phyloP scores from a whole-genome alignment of 2,113 vertebrate genomes.

The Sebastes schlegelii region DNA sequence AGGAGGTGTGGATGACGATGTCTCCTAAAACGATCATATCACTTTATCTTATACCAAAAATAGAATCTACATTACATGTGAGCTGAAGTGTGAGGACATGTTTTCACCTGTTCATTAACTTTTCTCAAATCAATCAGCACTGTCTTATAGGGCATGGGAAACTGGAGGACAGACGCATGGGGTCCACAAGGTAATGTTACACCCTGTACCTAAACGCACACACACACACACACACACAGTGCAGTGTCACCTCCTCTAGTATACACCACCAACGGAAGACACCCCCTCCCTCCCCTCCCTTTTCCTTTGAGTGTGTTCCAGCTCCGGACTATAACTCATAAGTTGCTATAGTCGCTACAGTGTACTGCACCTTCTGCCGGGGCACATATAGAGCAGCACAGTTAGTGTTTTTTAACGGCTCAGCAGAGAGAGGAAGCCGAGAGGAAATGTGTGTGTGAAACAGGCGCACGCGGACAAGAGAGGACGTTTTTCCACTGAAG shows the following conservation, averaged over 20 bases:
- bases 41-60: neutral
- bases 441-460: conserved; percentile 69
- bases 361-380: conserved; percentile 42
- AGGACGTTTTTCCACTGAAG: conserved; percentile 59
- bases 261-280: conserved; percentile 23
- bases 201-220: conserved; percentile 1
- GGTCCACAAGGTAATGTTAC: conserved; percentile 33
- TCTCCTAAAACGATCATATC: neutral
- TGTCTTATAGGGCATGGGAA: conserved; percentile 7
- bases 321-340: conserved; percentile 65
- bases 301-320: conserved; percentile 33
- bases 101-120: conserved; percentile 66
- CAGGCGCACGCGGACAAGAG: conserved; percentile 37
- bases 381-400: conserved; percentile 33
- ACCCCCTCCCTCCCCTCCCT: neutral
- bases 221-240: neutral
- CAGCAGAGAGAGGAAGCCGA: conserved; percentile 69
- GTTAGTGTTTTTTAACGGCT: conserved; percentile 65
- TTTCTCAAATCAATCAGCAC: conserved; percentile 82
- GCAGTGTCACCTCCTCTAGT: conserved; percentile 28
- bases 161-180: conserved; percentile 74
- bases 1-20: neutral
- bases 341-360: conserved; percentile 43
- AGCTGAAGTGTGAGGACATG: neutral
- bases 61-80: neutral